Base-by-base conservation (phyloP, 2,113 vertebrate species). In the Megaptera novaeangliae region DNA sequence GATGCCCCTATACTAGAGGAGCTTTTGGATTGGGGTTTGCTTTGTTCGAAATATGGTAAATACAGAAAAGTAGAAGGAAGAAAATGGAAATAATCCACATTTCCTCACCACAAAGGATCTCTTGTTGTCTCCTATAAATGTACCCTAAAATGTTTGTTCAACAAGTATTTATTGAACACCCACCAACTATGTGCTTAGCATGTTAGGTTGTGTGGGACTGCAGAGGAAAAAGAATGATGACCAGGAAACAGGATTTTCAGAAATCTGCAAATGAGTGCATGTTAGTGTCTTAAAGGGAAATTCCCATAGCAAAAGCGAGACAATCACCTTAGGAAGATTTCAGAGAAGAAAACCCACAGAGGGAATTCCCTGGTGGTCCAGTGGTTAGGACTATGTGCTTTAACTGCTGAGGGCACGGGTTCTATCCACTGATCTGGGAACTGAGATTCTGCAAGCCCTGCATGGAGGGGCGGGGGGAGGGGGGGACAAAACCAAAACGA, bases 1-100 rank as follows among this genome's bases (percentile, higher is more conserved):
- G 9, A 39, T 29, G 49, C 6, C 34, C 31, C 34, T 15, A 7
- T 68, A 52, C 7, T 21, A 69, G 63, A 82, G 52, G 36, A 86
- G 6, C 55, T 66, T 93, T 82, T 88, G 46, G 64, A 41, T 63
- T 80, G 71, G 61, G 14, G 15, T 66, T 94, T 87, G 18, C n/a
- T 88, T 94, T 96, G 52, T 68, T 61, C 69, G 78, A 91, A 89
- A 86, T 55, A 21, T n/a, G 66, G 92, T 46, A 87, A 88, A 55
- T 80, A 44, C 57, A 81, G 64, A 71, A 59, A 69, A 52, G 27
- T 15, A 57, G 85, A 61, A 68, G 46, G 59, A 72, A 52, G 63
- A 31, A 95, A 71, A 94, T 52, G 6, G 64, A 94, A 96, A 55
- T 55, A 63, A 91, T 41, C 8, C 5, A 25, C 39, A 55, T 71